Evolutionary conservation across 1,140 invertebrate species (phyloP), one percentile per base, ranked within the genome.

Genomic region (Eufriesea mexicana): DNA sequence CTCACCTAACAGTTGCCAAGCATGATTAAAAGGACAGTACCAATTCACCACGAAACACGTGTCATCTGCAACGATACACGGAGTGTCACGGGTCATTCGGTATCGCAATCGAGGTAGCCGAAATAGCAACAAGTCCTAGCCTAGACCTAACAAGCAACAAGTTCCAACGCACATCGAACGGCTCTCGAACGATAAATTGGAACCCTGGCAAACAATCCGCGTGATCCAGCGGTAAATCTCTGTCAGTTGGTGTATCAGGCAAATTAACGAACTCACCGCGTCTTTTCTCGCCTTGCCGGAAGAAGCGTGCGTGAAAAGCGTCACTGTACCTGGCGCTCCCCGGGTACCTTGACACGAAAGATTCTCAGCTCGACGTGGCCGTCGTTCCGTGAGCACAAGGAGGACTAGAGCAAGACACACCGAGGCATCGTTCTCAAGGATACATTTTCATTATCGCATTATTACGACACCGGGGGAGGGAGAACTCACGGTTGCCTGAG

Each of bases 261-360:
- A 20, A 64, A 64, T 64, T 62, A 62, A 62, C 59, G 28, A 62
- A 62, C 59, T 62, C 59, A 16, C n/a, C 59, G 59, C 59, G 59
- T 62, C 59, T 62, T 35, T 62, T 62, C 59, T 28, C 59, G 59
- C n/a, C n/a, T 28, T 62, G 59, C 59, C 59, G 59, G 59, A 62
- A 55, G 61, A n/a, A 54, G 51, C 51, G 51, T 54, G 51, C 51
- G 16, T 18, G 51, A 16, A 54, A 12, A 54, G 14, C 51, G 51
- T 54, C 51, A 54, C 14, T 16, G 51, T 18, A 5, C 12, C 51
- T 54, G 14, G 51, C 51, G 16, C 51, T 16, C 51, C 1, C 49
- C 14, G 51, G 1, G 51, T 54, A 54, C 51, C 51, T 54, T 54
- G 51, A 54, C 51, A 54, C 51, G 10, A 54, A 54, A 54, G 51